A percentile compares a stretch with the other conserved stretches of the same genome.
Conservation (phyloP, 1,140 invertebrate genomes). For the Sipha flava region DNA sequence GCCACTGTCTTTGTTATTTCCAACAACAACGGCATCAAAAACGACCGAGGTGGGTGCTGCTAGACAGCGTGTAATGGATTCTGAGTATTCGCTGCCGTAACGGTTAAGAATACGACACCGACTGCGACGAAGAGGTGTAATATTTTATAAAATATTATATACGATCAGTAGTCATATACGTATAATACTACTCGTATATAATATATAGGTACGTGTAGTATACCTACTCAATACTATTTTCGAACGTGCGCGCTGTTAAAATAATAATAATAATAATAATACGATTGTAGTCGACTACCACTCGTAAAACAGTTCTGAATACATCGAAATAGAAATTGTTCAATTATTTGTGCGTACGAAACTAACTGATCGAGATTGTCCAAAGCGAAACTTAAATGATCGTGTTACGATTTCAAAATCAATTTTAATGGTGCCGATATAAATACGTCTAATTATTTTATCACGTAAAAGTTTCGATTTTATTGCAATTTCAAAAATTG, state of each 20-base stretch:
- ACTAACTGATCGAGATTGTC: no score
- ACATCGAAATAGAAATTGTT: neutral
- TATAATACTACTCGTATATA: neutral
- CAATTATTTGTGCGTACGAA: no score
- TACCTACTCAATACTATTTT: neutral
- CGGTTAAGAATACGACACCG: neutral
- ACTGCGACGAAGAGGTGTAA: neutral
- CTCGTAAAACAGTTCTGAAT: neutral
- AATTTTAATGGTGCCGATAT: neutral
- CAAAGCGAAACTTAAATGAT: no score
- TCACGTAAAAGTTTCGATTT: neutral
- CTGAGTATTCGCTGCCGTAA: conserved; percentile 2
- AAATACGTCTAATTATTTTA: neutral
- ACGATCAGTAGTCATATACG: neutral
- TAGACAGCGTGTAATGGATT: conserved; percentile 2
- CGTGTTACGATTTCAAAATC: no score
- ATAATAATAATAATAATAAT: neutral
- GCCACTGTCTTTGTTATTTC: conserved; percentile 11
- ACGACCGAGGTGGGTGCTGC: conserved; percentile 6
- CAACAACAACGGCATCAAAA: conserved; percentile 5
- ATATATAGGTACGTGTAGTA: neutral
- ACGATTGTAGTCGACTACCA: neutral
- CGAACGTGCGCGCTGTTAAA: neutral
- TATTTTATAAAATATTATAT: conserved; percentile 19
- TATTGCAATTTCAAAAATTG: neutral